phyloP scores from a whole-genome alignment of 2,113 vertebrate species.

The Cyphomyrus plagiostoma region DNA sequence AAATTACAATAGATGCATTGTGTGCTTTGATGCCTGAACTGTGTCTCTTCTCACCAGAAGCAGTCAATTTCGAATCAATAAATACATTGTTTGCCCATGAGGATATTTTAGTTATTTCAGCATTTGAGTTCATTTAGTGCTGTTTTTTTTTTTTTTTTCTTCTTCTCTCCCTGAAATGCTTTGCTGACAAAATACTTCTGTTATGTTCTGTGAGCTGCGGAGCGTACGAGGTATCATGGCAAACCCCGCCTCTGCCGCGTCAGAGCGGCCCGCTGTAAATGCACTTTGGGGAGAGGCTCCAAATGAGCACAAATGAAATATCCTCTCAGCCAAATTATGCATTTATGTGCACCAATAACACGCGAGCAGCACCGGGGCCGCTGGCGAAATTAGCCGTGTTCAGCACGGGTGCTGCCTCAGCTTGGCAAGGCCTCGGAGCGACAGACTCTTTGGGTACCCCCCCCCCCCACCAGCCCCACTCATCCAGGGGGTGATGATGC shows the following conservation, averaged over 20 bases:
- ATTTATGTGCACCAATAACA: constrained; percentile 17
- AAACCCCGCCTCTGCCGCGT: not conserved
- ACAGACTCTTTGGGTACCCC: not conserved
- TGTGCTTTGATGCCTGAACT: constrained; percentile 13
- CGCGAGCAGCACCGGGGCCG: not conserved
- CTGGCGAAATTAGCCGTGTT: not conserved
- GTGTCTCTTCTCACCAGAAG: not conserved
- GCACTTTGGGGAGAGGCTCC: constrained; percentile 2
- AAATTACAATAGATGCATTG: constrained; percentile 11
- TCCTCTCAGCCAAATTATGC: constrained; percentile 21
- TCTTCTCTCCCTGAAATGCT: not conserved
- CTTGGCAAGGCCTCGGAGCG: not conserved
- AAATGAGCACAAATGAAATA: constrained; percentile 20
- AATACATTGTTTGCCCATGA: constrained; percentile 11
- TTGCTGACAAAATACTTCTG: not conserved
- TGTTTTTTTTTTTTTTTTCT: not conserved
- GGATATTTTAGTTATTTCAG: constrained; percentile 19
- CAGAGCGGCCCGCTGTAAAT: not conserved
- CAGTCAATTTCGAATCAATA: constrained; percentile 12
- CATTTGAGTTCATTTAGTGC: constrained; percentile 4
- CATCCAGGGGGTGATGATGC: not conserved
- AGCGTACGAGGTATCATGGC: not conserved
- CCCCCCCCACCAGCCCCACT: not conserved
- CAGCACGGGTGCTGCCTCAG: not conserved
- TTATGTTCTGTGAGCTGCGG: not conserved